These are phyloP conservation scores for Vidua chalybeata DNA, from an alignment of 2,113 vertebrate genomes.

Conservation along the genomic window DNA sequence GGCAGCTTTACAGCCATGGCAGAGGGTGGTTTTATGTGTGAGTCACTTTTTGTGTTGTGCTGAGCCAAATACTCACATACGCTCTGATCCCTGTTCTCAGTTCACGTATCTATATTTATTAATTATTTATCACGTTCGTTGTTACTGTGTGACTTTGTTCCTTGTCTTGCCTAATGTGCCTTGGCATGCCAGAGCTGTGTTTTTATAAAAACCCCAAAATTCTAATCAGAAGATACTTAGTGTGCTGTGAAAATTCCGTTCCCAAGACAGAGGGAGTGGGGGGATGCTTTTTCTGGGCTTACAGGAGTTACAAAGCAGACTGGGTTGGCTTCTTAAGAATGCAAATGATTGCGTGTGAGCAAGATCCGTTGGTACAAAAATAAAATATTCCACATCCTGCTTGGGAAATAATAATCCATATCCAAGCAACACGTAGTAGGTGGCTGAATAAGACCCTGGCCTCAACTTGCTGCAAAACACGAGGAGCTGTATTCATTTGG, in stretches of 20 bases:
- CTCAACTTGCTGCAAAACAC: background rate
- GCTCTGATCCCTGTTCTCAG: background rate
- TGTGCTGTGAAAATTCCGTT: background rate
- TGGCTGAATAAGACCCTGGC: background rate
- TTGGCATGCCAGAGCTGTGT: background rate
- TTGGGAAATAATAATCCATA: background rate
- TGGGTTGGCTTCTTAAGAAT: background rate
- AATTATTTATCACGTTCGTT: background rate
- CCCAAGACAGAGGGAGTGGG: background rate
- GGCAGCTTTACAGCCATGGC: background rate
- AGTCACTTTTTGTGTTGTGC: background rate
- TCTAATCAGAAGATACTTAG: background rate
- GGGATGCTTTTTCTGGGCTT: background rate
- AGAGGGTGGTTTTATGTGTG: background rate
- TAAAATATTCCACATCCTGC: background rate
- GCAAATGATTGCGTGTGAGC: background rate
- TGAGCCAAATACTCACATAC: rapidly evolving
- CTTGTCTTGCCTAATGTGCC: background rate
- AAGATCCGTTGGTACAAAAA: background rate
- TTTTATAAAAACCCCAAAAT: background rate
- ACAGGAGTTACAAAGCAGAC: background rate
- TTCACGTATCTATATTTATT: background rate
- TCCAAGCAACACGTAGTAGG: background rate
- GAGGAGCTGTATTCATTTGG: background rate
- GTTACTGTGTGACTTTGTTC: background rate